phyloP scores from a whole-genome alignment of 2,888 invertebrate genomes.

The Dryococelus australis region DNA sequence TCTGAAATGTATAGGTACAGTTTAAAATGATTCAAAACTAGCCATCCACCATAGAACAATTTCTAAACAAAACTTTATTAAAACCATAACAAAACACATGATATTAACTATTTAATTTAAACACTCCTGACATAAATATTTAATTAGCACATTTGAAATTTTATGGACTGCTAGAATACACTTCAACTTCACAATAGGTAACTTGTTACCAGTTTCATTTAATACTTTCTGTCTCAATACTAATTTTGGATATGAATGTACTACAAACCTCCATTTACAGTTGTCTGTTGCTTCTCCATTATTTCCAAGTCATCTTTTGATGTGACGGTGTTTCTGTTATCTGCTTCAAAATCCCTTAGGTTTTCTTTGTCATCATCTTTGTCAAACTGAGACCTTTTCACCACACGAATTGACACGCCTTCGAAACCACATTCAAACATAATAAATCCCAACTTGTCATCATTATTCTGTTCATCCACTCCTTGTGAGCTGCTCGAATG shows the following conservation, averaged over 20 bases:
- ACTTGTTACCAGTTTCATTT: too few species aligned
- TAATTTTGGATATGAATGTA: not conserved
- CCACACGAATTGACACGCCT: slow-evolving; percentile 82
- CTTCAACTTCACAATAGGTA: too few species aligned
- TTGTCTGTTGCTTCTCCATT: slow-evolving; percentile 36
- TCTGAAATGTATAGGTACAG: too few species aligned
- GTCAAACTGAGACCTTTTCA: slow-evolving; percentile 79
- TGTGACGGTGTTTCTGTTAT: slow-evolving; percentile 57
- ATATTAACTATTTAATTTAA: too few species aligned
- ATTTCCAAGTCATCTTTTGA: slow-evolving; percentile 58
- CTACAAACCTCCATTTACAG: not conserved
- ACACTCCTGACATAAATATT: too few species aligned
- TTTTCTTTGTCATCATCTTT: slow-evolving; percentile 66
- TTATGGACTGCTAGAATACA: too few species aligned
- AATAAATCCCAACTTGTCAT: slow-evolving; percentile 84
- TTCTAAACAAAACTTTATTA: too few species aligned
- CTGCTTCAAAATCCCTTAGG: slow-evolving; percentile 58
- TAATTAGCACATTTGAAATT: too few species aligned
- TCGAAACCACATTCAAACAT: slow-evolving; percentile 98
- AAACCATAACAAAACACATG: too few species aligned
- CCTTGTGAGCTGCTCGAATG: slow-evolving; percentile 31
- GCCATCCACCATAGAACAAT: too few species aligned
- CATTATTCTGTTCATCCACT: slow-evolving; percentile 51
- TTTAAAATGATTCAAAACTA: too few species aligned
- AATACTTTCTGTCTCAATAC: too few species aligned